Percentiles rank a stretch among this genome's conserved stretches.
Conservation (phyloP, 2,888 invertebrate species). For the Dyspetes luteomarginatus region DNA sequence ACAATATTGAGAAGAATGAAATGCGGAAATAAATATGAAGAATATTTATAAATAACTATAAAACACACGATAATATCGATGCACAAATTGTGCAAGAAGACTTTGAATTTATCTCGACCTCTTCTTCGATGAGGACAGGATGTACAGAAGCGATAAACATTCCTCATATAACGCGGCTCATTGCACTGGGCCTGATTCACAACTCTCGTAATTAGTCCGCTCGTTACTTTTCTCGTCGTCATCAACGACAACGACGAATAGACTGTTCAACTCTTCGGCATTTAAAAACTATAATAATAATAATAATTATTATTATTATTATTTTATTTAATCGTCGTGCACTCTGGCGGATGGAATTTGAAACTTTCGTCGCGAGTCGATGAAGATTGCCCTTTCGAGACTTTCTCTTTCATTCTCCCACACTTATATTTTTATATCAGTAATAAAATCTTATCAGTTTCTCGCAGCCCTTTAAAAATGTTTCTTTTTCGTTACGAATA, state of each 20-base stretch:
- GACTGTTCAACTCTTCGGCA: not conserved
- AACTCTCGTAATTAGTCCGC: slow-evolving; percentile 66
- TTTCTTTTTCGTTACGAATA: not conserved
- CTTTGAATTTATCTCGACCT: too few species aligned
- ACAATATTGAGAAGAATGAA: too few species aligned
- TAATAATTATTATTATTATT: slow-evolving; percentile 1
- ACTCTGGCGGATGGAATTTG: slow-evolving; percentile 61
- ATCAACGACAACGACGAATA: slow-evolving; percentile 2
- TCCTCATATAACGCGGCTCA: slow-evolving; percentile 41
- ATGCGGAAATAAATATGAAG: too few species aligned
- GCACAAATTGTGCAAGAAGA: too few species aligned
- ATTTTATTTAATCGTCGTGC: slow-evolving; percentile 9
- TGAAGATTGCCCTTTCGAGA: slow-evolving; percentile 37
- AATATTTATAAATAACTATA: too few species aligned
- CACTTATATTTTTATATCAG: slow-evolving; percentile 6
- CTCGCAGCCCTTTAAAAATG: not conserved
- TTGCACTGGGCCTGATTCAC: slow-evolving; percentile 61
- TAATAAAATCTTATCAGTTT: not conserved
- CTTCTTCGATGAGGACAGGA: slow-evolving; percentile 44
- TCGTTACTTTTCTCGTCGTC: slow-evolving; percentile 11
- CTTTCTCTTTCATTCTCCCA: slow-evolving; percentile 42
- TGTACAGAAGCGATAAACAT: slow-evolving; percentile 63
- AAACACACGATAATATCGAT: too few species aligned
- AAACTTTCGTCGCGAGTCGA: slow-evolving; percentile 41
- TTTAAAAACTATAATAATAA: slow-evolving; percentile 20